These are phyloP conservation scores for Diloba caeruleocephala DNA, from an alignment of 2,888 invertebrate species.

Conservation along the genomic window DNA sequence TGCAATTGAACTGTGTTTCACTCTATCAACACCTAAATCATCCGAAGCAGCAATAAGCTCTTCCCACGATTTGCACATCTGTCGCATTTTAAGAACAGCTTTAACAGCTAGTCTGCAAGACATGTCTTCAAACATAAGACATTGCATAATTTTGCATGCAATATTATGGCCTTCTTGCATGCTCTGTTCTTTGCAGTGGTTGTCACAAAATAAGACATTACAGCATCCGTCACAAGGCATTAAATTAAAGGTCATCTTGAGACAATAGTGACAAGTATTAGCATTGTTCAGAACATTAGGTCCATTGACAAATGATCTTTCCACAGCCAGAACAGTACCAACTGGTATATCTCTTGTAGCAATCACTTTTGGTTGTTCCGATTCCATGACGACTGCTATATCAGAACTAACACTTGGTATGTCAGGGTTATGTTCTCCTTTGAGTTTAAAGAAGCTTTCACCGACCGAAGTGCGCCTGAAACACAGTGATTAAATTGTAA, in stretches of 20 bases:
- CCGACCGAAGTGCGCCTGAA: constrained; percentile 13
- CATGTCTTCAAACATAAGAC: not conserved
- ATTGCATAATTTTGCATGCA: constrained; percentile 20
- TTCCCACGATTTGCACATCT: constrained; percentile 36
- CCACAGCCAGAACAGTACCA: constrained; percentile 26
- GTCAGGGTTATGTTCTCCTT: constrained; percentile 13
- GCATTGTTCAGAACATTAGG: not conserved
- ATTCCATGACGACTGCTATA: constrained; percentile 20
- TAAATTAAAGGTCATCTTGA: constrained; percentile 26
- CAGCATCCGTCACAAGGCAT: constrained; percentile 32
- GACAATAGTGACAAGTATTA: constrained; percentile 26
- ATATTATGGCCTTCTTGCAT: constrained; percentile 27
- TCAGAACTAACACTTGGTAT: constrained; percentile 28
- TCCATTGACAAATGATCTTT: constrained; percentile 15
- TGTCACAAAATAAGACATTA: constrained; percentile 23
- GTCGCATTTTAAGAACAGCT: constrained; percentile 27
- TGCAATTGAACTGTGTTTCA: constrained; percentile 11
- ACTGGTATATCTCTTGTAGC: constrained; percentile 29
- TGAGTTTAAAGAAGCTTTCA: constrained; percentile 19
- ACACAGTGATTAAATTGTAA: too few species aligned
- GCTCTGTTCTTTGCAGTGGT: constrained; percentile 18
- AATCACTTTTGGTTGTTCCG: constrained; percentile 16
- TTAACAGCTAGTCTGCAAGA: constrained; percentile 3
- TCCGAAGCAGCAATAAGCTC: constrained; percentile 34
- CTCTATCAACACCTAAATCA: constrained; percentile 14